Conservation (phyloP, 2,888 invertebrate species). For the Fragum fragum region DNA sequence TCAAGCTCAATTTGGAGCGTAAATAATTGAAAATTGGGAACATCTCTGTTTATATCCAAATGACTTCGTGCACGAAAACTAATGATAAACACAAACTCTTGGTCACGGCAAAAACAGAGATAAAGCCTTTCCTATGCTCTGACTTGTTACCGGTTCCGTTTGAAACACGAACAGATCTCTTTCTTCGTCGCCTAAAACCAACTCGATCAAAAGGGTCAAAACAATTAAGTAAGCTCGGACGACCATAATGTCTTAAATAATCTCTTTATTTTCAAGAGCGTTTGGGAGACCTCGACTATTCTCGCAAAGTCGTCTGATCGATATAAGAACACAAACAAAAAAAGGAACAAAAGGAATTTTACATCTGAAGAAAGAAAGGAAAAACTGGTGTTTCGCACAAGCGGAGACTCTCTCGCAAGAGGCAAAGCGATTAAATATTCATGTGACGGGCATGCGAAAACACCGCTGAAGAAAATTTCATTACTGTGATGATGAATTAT, state of each 20-base stretch:
- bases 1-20: not conserved
- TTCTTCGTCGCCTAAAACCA: not conserved
- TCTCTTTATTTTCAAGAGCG: slow-evolving; percentile 9
- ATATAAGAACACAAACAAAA: not conserved
- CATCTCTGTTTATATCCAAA: slow-evolving; percentile 22
- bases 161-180: not conserved
- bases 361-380: slow-evolving; percentile 26
- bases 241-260: not conserved
- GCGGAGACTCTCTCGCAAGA: slow-evolving; percentile 16
- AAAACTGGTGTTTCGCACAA: slow-evolving; percentile 14
- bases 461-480: slow-evolving; percentile 56
- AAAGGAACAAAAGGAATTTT: slow-evolving; percentile 25
- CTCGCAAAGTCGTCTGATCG: not conserved
- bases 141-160: slow-evolving; percentile 20
- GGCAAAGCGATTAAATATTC: slow-evolving; percentile 42
- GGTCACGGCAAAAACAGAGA: slow-evolving; percentile 19
- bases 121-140: slow-evolving; percentile 9
- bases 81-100: not conserved
- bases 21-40: slow-evolving; percentile 16
- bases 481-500: slow-evolving; percentile 49
- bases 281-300: not conserved
- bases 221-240: not conserved
- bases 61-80: slow-evolving; percentile 12
- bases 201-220: slow-evolving; percentile 13
- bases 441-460: slow-evolving; percentile 43